phyloP scores from a whole-genome alignment of 2,888 invertebrate species.

The Campoplex capitator region DNA sequence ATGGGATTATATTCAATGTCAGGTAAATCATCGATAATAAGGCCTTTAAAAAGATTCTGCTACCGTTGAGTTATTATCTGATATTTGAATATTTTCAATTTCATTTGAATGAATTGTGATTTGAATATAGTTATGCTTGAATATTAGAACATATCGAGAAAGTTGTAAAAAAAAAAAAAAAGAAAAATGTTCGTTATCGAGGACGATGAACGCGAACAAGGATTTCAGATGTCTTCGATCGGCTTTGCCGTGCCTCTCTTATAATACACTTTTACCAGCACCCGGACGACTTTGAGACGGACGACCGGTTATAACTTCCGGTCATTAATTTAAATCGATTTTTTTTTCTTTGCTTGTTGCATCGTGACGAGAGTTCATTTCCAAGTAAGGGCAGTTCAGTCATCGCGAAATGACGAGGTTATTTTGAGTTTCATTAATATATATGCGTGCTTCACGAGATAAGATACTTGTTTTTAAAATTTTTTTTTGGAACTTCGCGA shows the following conservation, averaged over 20 bases:
- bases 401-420: conserved; percentile 29
- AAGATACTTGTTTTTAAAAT: too few relatives aligned
- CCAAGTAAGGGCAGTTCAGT: neutral
- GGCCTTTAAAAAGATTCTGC: neutral
- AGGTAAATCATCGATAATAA: neutral
- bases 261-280: too few relatives aligned
- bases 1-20: neutral
- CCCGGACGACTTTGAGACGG: conserved; percentile 17
- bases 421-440: conserved; percentile 57
- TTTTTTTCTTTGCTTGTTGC: conserved; percentile 10
- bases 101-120: too few relatives aligned
- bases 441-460: conserved; percentile 32
- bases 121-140: neutral
- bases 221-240: neutral
- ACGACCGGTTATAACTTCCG: conserved; percentile 60
- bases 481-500: conserved; percentile 35
- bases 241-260: neutral
- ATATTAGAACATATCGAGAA: neutral
- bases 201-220: neutral
- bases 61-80: neutral
- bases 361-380: conserved; percentile 11
- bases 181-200: neutral
- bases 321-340: conserved; percentile 59
- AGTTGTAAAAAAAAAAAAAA: neutral
- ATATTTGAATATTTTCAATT: neutral